Evolutionary conservation across 2,797 vertebrate species (phyloP), one percentile per base, ranked within the genome.

Genomic region (Pseudopleuronectes americanus): DNA sequence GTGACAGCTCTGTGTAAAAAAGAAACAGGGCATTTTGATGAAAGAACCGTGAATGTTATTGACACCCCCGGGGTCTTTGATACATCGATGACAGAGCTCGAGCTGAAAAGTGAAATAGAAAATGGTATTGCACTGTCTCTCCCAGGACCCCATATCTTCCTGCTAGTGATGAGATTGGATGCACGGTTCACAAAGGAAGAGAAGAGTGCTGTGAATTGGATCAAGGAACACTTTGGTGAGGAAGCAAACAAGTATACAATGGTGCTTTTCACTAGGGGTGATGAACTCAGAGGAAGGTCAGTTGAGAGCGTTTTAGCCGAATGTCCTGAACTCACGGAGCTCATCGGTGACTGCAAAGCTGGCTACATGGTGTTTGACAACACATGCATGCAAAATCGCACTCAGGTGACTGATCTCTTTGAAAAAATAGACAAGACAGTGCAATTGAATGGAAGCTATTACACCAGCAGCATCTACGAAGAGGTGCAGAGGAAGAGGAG

Each of bases 21-120:
- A 64, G 17, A 2, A 38, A 45, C 7, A 2, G 0, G 1, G 1
- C 4, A 64, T 1, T 47, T 68, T 58, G 43, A 81, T 13, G 7
- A 71, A 17, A 68, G 71, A 66, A 58, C 7, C 0, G 70, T 90
- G 22, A 66, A 7, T 6, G 70, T 92, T 47, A 63, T 87, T 1
- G 90, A 92, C 87, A 92, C 84, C n/a, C 90, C 89, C 1, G 90
- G 90, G 6, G 22, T 89, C 14, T 89, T 78, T 45, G 82, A 90
- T 60, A 89, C 87, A 7, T 23, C 17, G 0, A 22, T 69, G 1
- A 19, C 10, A 0, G n/a, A 67, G 4, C 56, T 9, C 0, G 0
- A 77, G 13, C 4, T 89, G 4, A 89, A 78, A 55, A 31, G 2
- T 1, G 77, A 89, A 60, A 81, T 89, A 12, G 76, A 84, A 55